A percentile compares a stretch with the other conserved stretches of the same genome.
Evolutionary conservation across 2,888 invertebrate genomes (phyloP).

Genomic region (Cephonodes hylas): DNA sequence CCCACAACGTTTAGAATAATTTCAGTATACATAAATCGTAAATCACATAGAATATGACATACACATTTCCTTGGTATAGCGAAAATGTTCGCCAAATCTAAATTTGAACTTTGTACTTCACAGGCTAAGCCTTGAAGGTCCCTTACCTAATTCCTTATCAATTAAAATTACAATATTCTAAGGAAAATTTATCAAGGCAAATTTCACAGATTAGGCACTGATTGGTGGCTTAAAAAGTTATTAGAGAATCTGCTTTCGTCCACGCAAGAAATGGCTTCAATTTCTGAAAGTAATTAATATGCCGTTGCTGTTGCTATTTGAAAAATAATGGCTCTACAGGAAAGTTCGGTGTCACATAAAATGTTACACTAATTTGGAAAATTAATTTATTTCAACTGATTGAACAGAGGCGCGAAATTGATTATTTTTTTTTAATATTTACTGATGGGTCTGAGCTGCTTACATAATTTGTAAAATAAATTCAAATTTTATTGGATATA

Average conservation of each 20-base stretch:
- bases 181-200: constrained; percentile 34
- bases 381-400: constrained; percentile 15
- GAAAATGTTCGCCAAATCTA: neutral
- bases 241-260: constrained; percentile 36
- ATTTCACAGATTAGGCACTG: constrained; percentile 44
- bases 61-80: too few relatives aligned
- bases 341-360: constrained; percentile 13
- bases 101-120: constrained; percentile 14
- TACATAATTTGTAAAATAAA: neutral
- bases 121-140: neutral
- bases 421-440: neutral
- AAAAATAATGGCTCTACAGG: constrained; percentile 8
- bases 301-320: constrained; percentile 28
- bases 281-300: constrained; percentile 40
- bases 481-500: neutral
- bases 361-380: constrained; percentile 18
- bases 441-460: neutral
- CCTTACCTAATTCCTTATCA: neutral
- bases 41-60: too few relatives aligned
- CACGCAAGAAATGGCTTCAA: constrained; percentile 27
- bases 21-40: too few relatives aligned
- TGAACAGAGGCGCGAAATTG: neutral
- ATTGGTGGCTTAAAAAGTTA: constrained; percentile 61
- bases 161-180: constrained; percentile 28
- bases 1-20: too few relatives aligned